These are phyloP conservation scores for Vanessa cardui DNA, from an alignment of 2,888 invertebrate genomes.

Conservation along the genomic window DNA sequence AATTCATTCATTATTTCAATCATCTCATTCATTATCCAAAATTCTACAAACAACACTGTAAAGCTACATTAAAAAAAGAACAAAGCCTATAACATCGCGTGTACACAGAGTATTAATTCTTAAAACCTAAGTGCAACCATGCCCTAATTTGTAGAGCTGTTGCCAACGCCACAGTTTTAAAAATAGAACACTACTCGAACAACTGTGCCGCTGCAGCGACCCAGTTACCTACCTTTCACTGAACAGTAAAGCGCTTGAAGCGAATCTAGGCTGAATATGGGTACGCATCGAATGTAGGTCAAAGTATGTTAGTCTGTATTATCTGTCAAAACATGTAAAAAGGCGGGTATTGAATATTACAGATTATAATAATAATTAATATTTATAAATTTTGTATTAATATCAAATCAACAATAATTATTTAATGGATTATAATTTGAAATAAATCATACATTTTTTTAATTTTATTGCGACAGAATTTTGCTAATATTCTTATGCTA, in stretches of 20 bases:
- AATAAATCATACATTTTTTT: too few relatives aligned
- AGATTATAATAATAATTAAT: too few relatives aligned
- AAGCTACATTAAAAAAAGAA: slow-evolving; percentile 1
- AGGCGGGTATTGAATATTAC: not conserved
- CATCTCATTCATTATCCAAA: not conserved
- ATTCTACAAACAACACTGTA: not conserved
- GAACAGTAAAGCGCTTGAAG: slow-evolving; percentile 40
- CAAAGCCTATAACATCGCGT: not conserved
- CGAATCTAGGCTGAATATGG: slow-evolving; percentile 27
- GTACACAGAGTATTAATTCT: slow-evolving; percentile 4
- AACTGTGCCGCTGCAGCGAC: slow-evolving; percentile 47
- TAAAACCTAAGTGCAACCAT: slow-evolving; percentile 29
- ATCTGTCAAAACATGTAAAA: slow-evolving; percentile 10
- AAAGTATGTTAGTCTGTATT: slow-evolving; percentile 9
- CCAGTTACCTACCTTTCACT: slow-evolving; percentile 30
- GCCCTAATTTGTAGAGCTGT: slow-evolving; percentile 46
- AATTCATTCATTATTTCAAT: too few relatives aligned
- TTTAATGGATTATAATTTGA: too few relatives aligned
- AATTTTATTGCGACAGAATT: too few relatives aligned
- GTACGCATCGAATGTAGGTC: slow-evolving; percentile 22
- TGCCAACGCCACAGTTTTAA: slow-evolving; percentile 51
- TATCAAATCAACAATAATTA: too few relatives aligned
- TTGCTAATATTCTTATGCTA: too few relatives aligned
- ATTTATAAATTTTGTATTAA: too few relatives aligned
- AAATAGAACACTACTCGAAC: slow-evolving; percentile 47